Base-by-base conservation (phyloP, 2,888 invertebrate species). In the Macroteleia sp. region DNA sequence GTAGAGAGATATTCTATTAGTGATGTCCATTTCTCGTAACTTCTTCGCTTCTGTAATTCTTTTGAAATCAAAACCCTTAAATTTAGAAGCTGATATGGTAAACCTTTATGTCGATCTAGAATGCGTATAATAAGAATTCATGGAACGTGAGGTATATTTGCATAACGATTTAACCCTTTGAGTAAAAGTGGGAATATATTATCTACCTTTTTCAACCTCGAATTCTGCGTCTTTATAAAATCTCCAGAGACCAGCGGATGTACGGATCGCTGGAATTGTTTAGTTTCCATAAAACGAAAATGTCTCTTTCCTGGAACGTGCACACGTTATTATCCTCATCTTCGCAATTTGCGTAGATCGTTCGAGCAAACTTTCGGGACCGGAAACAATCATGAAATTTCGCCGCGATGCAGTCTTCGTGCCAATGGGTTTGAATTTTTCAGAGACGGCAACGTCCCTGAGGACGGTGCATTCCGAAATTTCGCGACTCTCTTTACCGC, bases 341-440 rank as follows among this genome's bases (percentile, higher is more conserved):
- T 12, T 10, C n/a, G 36, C 36, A 48, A 46, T 61, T 34, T 36
- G n/a, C 36, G 22, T 36, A 20, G 20, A 59, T 9, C n/a, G 6
- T 42, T 41, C 17, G 28, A 12, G 17, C 19, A 12, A 20, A 50
- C 12, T 50, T 50, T 16, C 20, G 9, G 19, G 12, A 10, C 28
- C 1, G 12, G 20, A 61, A 32, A 48, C 61, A 61, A 48, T 61
- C 20, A 25, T 14, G 28, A 28, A 28, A 25, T 44, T 12, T 9
- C 17, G 39, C 17, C 25, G 6, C 25, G n/a, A n/a, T n/a, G n/a
- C n/a, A n/a, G n/a, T n/a, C n/a, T n/a, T n/a, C 16, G 36, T 19
- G 52, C 48, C 16, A 25, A 52, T 44, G n/a, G 34, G 17, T 32
- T 12, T 69, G 67, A 46, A 70, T 70, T 52, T 70, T 70, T 70